Evolutionary conservation across 2,888 invertebrate species (phyloP), one percentile per base, ranked within the genome.

Genomic region (Clostera curtula): DNA sequence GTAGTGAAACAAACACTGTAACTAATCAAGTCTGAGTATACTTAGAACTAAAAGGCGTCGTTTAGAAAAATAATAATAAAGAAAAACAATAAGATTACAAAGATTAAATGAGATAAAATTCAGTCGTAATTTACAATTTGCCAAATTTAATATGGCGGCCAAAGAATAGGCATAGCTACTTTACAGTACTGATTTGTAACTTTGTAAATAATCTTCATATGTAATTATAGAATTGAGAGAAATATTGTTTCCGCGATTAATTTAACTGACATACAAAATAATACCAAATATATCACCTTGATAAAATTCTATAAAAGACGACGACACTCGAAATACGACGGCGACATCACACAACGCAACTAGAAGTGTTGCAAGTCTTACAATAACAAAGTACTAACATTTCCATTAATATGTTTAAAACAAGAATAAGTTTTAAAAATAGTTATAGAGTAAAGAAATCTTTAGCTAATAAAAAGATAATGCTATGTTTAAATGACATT

Each of bases 291-390:
- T 43, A 62, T 61, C 74, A 82, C 82, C 82, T 80, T 71, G 73
- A 71, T 75, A 76, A 72, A 79, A 71, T 74, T 77, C 79, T 80
- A 77, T 53, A 79, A 80, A 80, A 82, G 75, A 75, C 72, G 76
- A 68, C 69, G 79, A 76, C 72, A 74, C 75, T 75, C 71, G 74
- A 76, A 68, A 72, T 66, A 74, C 74, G 74, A 72, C 68, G 76
- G 73, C 79, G 80, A 80, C 82, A 80, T 82, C 74, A 80, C n/a
- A n/a, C 79, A 77, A 54, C 49, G 49, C 43, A 46, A 45, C 48
- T 19, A 9, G 19, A 9, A 6, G 6, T 19, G 19, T 10, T 10
- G 10, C 9, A n/a, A 22, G 4, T 25, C 19, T 19, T n/a, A 19
- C n/a, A 2, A 19, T n/a, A 19, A 19, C 10, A 8, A 8, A 9